These are phyloP conservation scores for Eueremaeus valkanovi DNA, from an alignment of 2,888 invertebrate genomes.

Conservation along the genomic window DNA sequence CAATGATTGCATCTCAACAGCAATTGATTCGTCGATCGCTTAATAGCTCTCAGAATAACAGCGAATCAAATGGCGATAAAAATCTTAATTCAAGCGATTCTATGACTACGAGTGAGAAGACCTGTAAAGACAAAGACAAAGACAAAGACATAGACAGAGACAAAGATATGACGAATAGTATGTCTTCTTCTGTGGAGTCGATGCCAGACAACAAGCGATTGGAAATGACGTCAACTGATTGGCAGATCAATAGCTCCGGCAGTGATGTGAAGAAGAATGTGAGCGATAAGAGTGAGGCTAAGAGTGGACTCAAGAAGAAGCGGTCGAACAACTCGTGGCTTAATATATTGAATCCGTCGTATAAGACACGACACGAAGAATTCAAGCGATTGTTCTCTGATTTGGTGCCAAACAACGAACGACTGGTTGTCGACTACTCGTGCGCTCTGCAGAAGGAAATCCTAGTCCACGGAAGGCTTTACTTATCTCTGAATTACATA, in stretches of 20 bases:
- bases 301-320: constrained; percentile 28
- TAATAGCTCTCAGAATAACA: not conserved
- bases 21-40: constrained; percentile 1
- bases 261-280: constrained; percentile 1
- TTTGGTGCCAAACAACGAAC: constrained; percentile 32
- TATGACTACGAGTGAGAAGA: too few species aligned
- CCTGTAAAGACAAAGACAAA: too few species aligned
- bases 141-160: too few species aligned
- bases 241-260: too few species aligned
- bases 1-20: constrained; percentile 32
- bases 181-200: too few species aligned
- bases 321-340: constrained; percentile 17
- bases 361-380: constrained; percentile 56
- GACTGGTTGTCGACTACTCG: constrained; percentile 68
- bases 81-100: too few species aligned
- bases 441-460: constrained; percentile 96
- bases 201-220: too few species aligned
- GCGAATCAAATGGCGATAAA: not conserved
- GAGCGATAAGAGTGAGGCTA: not conserved
- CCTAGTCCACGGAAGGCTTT: constrained; percentile 88
- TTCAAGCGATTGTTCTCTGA: constrained; percentile 74
- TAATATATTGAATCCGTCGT: constrained; percentile 22
- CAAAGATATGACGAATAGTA: too few species aligned
- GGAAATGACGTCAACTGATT: too few species aligned
- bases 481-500: constrained; percentile 89